phyloP scores from a whole-genome alignment of 2,113 vertebrate genomes.

The Eudyptes chrysolophus region DNA sequence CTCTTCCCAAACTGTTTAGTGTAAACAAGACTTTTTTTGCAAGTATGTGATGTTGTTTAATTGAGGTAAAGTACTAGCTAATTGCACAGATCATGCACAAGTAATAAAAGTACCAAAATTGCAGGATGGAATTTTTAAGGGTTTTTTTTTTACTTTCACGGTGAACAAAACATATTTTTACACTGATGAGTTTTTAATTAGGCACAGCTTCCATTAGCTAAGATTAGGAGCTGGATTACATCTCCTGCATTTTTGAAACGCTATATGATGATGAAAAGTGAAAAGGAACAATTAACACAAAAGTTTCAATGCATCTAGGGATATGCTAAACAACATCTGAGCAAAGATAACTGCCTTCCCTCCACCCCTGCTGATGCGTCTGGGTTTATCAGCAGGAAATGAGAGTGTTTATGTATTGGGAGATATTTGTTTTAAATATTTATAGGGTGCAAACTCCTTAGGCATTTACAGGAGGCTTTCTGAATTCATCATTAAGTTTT shows the following conservation, averaged over 20 bases:
- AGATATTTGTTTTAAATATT: conserved; percentile 79
- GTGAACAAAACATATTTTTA: conserved; percentile 60
- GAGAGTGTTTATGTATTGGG: conserved; percentile 63
- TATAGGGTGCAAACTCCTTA: conserved; percentile 64
- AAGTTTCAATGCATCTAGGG: conserved; percentile 52
- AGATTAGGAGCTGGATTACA: conserved; percentile 59
- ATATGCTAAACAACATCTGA: conserved; percentile 71
- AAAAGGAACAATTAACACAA: conserved; percentile 30
- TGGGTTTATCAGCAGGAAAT: conserved; percentile 66
- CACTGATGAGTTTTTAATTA: conserved; percentile 64
- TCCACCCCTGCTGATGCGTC: conserved; percentile 32
- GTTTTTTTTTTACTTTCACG: not conserved
- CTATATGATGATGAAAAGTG: conserved; percentile 50
- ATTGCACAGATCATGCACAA: conserved; percentile 11
- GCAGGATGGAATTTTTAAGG: conserved; percentile 16
- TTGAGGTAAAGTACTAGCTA: conserved; percentile 34
- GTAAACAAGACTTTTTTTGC: conserved; percentile 16
- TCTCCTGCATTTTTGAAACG: conserved; percentile 57
- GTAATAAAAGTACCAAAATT: conserved; percentile 32
- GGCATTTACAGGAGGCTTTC: conserved; percentile 55
- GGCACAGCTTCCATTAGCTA: conserved; percentile 49
- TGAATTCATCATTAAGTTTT: conserved; percentile 41
- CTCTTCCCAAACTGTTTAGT: not conserved
- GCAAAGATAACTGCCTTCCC: conserved; percentile 51
- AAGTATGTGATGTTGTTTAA: conserved; percentile 18